Evolutionary conservation across 2,888 invertebrate genomes (phyloP).

Genomic region (Hololepta plana): DNA sequence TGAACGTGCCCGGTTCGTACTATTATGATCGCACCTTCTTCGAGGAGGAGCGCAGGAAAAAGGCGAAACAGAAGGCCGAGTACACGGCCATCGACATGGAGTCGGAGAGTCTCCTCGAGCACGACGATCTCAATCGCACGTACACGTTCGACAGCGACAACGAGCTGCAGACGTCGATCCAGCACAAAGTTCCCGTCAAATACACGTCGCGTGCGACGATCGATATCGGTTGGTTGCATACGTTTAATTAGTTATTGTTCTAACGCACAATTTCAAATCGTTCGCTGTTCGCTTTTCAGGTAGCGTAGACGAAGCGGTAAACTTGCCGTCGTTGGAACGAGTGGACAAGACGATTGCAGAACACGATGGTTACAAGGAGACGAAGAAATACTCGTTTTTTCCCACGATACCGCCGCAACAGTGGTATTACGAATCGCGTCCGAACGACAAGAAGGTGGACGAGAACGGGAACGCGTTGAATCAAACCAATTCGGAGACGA

Average conservation of each 20-base stretch:
- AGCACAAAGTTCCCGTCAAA: constrained; percentile 3
- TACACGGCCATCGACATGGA: constrained; percentile 20
- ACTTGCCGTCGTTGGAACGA: constrained; percentile 16
- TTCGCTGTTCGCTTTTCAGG: constrained; percentile 4
- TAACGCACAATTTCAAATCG: no score
- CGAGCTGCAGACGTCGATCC: constrained; percentile 10
- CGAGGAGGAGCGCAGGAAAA: constrained; percentile 19
- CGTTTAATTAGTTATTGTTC: constrained; percentile 3
- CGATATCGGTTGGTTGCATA: constrained; percentile 1
- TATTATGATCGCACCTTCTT: no score
- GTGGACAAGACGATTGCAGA: constrained; percentile 6
- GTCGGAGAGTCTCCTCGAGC: constrained; percentile 19
- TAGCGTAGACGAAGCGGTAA: constrained; percentile 11
- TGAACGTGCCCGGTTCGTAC: no score
- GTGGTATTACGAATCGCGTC: constrained; percentile 25
- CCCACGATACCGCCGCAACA: constrained; percentile 18
- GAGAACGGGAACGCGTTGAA: constrained; percentile 57
- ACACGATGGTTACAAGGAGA: constrained; percentile 2
- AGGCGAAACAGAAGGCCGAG: constrained; percentile 15
- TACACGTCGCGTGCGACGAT: constrained; percentile 3
- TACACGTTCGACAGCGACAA: constrained; percentile 8
- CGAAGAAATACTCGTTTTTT: constrained; percentile 25
- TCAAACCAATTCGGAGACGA: constrained; percentile 23
- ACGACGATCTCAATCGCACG: constrained; percentile 19
- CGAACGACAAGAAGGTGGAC: constrained; percentile 36